Evolutionary conservation across 2,113 vertebrate species (phyloP), one percentile per base, ranked within the genome.

Genomic region (Dunckerocampus dactyliophorus): DNA sequence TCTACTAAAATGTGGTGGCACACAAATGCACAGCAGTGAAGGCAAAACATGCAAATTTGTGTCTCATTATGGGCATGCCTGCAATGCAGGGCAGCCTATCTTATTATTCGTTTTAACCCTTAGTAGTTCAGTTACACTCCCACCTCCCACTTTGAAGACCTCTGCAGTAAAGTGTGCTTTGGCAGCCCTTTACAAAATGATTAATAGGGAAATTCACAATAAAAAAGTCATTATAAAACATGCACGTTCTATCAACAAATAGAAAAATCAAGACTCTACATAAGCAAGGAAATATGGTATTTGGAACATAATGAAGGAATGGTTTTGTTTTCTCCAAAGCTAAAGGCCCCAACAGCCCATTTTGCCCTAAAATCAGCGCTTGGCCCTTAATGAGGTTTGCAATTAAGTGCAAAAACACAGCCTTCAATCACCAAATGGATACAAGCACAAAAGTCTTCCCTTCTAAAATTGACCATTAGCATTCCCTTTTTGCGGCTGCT

Each of bases 1-100:
- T 84, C 76, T 21, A 42, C 83, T 76, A 14, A 43, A 43, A 43
- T 43, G 39, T 14, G 39, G 39, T 14, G 39, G 3, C 51, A 31
- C 22, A 31, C 14, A n/a, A 24, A 31, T 6, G 21, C 22, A 16
- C 6, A 3, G 31, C 15, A 1, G 3, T 6, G 37, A 12, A 39
- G 4, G 24, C 24, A 39, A 39, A 39, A 43, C 11, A 14, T 43
- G 11, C 39, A 43, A 7, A 43, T 43, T 43, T 14, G 39, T 39
- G 37, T 12, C 2, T 12, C 37, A 10, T 39, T 39, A 39, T 28
- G 24, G n/a, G 24, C 24, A 28, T 28, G 24, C 2, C 24, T 28
- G 24, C 24, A 28, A 28, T 28, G 24, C 24, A 28, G 24, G 5
- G 24, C 24, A 28, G 24, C 24, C 24, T 5, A 5, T 28, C 24